Conservation (phyloP, 2,113 vertebrate species). For the Oceanites oceanicus region DNA sequence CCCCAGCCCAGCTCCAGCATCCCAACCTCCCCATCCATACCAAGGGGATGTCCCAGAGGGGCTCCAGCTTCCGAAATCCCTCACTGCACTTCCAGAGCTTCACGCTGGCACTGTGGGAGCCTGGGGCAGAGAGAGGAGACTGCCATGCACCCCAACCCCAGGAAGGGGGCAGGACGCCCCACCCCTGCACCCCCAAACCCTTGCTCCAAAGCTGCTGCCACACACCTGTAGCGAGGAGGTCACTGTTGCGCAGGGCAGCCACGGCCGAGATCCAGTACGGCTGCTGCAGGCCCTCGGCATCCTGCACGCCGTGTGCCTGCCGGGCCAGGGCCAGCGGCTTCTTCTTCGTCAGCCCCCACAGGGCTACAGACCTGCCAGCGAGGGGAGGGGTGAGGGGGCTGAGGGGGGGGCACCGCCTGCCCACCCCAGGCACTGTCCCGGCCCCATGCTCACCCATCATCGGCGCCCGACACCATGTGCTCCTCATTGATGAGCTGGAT, state of each 20-base stretch:
- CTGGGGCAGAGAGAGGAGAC: conserved; percentile 59
- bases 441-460: conserved; percentile 84
- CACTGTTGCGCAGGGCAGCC: conserved; percentile 19
- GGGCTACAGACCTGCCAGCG: conserved; percentile 79
- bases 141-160: fast-evolving
- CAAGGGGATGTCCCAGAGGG: conserved; percentile 85
- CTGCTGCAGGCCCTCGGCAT: not conserved
- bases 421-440: fast-evolving
- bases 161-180: not conserved
- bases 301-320: conserved; percentile 73
- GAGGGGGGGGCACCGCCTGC: not conserved
- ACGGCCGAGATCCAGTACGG: not conserved
- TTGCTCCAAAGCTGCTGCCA: not conserved
- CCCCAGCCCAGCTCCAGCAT: not conserved
- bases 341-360: conserved; percentile 95
- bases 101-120: conserved; percentile 84
- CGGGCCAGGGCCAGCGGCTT: conserved; percentile 84
- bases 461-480: conserved; percentile 91
- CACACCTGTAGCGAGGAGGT: conserved; percentile 44
- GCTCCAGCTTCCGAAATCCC: conserved; percentile 83
- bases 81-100: conserved; percentile 89
- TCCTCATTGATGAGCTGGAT: conserved; percentile 96
- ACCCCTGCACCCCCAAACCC: not conserved
- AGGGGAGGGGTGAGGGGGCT: not conserved
- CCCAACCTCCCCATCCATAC: conserved; percentile 66